A percentile compares a stretch with the other conserved stretches of the same genome.
phyloP scores from a whole-genome alignment of 2,888 invertebrate species.

The Agriopis aurantiaria region DNA sequence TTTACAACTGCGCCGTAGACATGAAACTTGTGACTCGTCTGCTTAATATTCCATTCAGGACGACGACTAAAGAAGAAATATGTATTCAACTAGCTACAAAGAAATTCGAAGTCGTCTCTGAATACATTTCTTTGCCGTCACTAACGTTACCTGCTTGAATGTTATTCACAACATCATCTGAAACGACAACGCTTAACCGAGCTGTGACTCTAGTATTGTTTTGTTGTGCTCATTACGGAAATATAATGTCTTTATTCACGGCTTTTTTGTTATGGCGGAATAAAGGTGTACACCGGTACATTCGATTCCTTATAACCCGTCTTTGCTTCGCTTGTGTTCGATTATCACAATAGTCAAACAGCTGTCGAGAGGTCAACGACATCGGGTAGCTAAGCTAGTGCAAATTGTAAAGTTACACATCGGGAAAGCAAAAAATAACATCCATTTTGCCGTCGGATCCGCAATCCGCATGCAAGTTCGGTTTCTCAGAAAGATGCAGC shows the following conservation, averaged over 20 bases:
- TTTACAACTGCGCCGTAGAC: conserved; percentile 61
- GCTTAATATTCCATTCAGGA: conserved; percentile 70
- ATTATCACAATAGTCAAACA: conserved; percentile 75
- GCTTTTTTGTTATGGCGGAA: conserved; percentile 78
- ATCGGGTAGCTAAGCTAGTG: conserved; percentile 73
- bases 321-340: conserved; percentile 71
- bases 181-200: conserved; percentile 48
- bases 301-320: conserved; percentile 76
- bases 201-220: conserved; percentile 49
- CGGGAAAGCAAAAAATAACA: conserved; percentile 75
- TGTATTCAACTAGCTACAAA: conserved; percentile 59
- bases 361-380: conserved; percentile 83
- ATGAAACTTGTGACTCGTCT: conserved; percentile 61
- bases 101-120: conserved; percentile 46
- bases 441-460: conserved; percentile 67
- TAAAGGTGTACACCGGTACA: conserved; percentile 74
- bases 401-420: conserved; percentile 83
- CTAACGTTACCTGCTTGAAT: conserved; percentile 46
- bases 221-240: conserved; percentile 69
- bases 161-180: conserved; percentile 42
- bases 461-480: conserved; percentile 64
- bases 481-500: conserved; percentile 65
- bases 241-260: conserved; percentile 82
- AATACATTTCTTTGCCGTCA: conserved; percentile 45
- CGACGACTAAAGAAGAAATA: conserved; percentile 60